Conservation (phyloP, 1,140 invertebrate species). For the Stegodyphus mimosarum region DNA sequence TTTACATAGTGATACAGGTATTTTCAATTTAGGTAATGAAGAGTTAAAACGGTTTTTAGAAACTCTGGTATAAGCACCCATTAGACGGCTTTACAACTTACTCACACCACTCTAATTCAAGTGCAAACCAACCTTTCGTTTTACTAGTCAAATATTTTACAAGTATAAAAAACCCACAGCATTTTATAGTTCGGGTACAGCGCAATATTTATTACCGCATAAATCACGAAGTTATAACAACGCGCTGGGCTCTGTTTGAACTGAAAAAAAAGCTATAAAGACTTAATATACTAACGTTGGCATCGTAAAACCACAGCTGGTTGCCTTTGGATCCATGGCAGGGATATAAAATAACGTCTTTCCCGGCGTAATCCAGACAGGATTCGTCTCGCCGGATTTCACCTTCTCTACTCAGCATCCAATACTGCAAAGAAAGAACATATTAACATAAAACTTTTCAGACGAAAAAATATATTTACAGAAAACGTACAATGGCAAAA, state of each 20-base stretch:
- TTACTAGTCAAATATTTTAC: too few species aligned
- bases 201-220: too few species aligned
- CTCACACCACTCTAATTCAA: too few species aligned
- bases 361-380: constrained; percentile 95
- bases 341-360: constrained; percentile 91
- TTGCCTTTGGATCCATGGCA: constrained; percentile 96
- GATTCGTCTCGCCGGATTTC: constrained; percentile 97
- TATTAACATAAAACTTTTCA: too few species aligned
- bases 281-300: constrained; percentile 72
- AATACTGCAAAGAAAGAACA: constrained; percentile 78
- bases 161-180: background rate
- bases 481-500: background rate
- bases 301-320: constrained; percentile 87
- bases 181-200: too few species aligned
- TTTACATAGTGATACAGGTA: too few species aligned
- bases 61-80: too few species aligned
- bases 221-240: too few species aligned
- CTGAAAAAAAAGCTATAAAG: background rate
- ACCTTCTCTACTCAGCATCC: constrained; percentile 96
- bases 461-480: background rate
- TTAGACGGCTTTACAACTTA: too few species aligned
- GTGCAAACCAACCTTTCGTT: too few species aligned
- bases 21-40: too few species aligned
- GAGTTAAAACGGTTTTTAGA: too few species aligned
- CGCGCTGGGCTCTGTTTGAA: background rate